Percentiles rank a stretch among this genome's conserved stretches.
Conservation (phyloP, 1,140 invertebrate genomes). For the Homalodisca vitripennis region DNA sequence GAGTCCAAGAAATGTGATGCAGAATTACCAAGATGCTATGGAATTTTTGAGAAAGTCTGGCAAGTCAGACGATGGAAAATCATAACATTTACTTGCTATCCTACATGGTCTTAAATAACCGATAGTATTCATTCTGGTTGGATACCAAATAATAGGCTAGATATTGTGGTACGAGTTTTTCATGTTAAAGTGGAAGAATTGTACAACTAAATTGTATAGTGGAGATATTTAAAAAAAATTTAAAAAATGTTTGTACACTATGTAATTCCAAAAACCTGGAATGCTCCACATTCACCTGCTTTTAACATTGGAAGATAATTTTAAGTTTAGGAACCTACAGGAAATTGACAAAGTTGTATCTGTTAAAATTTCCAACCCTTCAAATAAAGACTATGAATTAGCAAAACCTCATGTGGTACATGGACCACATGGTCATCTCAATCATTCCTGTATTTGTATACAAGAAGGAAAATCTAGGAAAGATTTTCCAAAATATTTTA, state of each 20-base stretch:
- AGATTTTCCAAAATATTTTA: too few relatives aligned
- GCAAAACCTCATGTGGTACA: not conserved
- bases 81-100: too few relatives aligned
- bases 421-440: too few relatives aligned
- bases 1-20: too few relatives aligned
- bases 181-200: too few relatives aligned
- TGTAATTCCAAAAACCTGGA: not conserved
- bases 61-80: too few relatives aligned
- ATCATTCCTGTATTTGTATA: too few relatives aligned
- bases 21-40: constrained; percentile 4
- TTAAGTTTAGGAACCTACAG: not conserved
- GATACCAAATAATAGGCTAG: constrained; percentile 1
- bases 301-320: too few relatives aligned
- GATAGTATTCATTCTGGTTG: not conserved
- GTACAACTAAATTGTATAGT: not conserved
- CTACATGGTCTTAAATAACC: not conserved
- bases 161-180: constrained; percentile 8
- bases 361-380: not conserved
- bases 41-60: not conserved
- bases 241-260: not conserved
- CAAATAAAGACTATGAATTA: not conserved
- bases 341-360: too few relatives aligned
- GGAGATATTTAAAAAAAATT: not conserved
- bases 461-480: too few relatives aligned
- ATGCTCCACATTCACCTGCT: too few relatives aligned